Base-by-base conservation (phyloP, 2,888 invertebrate species). In the Euplagia quadripunctaria region DNA sequence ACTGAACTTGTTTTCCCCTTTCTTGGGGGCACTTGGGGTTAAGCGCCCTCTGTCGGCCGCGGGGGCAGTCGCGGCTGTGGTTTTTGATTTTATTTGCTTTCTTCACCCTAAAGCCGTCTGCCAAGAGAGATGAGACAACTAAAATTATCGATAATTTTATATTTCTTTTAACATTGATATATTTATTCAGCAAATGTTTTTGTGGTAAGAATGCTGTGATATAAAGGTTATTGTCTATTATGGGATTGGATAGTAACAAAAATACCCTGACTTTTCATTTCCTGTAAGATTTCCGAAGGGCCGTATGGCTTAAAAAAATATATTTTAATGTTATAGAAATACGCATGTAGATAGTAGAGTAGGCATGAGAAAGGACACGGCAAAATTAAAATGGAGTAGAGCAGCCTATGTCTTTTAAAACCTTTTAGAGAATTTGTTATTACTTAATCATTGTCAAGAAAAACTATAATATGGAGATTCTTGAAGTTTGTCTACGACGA, bases 31-130 rank as follows among this genome's bases (percentile, higher is more conserved):
- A 31, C 70, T 52, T 64, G 17, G 79, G 66, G 75, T 73, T 51
- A 46, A 68, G 64, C 49, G 76, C 64, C 68, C 73, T 51, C 68
- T 70, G 72, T 67, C 58, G 71, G 69, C 55, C 66, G 67, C 63
- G 51, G 64, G 71, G 67, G 70, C 70, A 71, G 75, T 14, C 66
- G 65, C 43, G 49, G 68, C 58, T 64, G 79, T 20, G 84, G 78
- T 67, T 76, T 81, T 77, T 76, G 75, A 79, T 85, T 85, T 80
- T 81, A 81, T 85, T 83, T 84, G 74, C 63, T 16, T 58, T 43
- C 42, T 42, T 52, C 72, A 42, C 73, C 72, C 73, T 63, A n/a
- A 12, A 31, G 46, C 43, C 43, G 82, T 75, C 77, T 80, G 79
- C 72, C 64, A 67, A 43, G 52, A 52, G 77, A 71, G 85, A 76